Percentiles rank a stretch among this genome's conserved stretches.
Conservation (phyloP, 2,113 vertebrate species). For the Epinephelus lanceolatus region DNA sequence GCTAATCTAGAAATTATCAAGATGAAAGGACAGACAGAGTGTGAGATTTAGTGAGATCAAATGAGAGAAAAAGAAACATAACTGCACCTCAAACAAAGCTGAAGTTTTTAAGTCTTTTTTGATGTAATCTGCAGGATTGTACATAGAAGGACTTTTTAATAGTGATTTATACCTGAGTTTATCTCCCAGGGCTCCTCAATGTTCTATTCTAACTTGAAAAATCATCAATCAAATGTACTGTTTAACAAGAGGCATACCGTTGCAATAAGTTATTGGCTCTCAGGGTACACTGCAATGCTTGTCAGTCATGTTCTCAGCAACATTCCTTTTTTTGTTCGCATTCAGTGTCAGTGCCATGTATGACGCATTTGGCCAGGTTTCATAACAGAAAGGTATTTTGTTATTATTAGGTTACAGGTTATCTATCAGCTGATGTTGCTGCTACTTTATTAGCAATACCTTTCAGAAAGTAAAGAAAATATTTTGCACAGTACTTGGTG, state of each 20-base stretch:
- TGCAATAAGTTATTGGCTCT: background rate
- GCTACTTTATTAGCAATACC: background rate
- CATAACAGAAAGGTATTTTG: background rate
- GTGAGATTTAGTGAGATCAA: background rate
- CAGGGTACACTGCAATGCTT: background rate
- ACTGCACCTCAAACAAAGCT: background rate
- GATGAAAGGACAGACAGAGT: background rate
- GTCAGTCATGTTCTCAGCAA: background rate
- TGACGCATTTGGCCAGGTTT: slow-evolving; percentile 13
- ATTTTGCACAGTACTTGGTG: background rate
- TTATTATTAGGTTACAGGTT: too few relatives aligned
- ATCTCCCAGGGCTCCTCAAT: background rate
- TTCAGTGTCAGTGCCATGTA: background rate
- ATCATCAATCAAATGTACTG: background rate
- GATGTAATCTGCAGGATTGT: background rate
- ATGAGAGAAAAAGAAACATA: background rate
- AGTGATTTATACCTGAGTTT: background rate
- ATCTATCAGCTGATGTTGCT: background rate
- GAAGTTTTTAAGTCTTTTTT: background rate
- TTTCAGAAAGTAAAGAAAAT: background rate
- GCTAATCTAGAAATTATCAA: background rate
- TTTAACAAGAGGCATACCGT: background rate
- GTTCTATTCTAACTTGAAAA: background rate
- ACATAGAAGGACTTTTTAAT: background rate
- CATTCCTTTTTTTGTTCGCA: background rate